Base-by-base conservation (phyloP, 2,113 vertebrate genomes). In the Triplophysa dalaica region DNA sequence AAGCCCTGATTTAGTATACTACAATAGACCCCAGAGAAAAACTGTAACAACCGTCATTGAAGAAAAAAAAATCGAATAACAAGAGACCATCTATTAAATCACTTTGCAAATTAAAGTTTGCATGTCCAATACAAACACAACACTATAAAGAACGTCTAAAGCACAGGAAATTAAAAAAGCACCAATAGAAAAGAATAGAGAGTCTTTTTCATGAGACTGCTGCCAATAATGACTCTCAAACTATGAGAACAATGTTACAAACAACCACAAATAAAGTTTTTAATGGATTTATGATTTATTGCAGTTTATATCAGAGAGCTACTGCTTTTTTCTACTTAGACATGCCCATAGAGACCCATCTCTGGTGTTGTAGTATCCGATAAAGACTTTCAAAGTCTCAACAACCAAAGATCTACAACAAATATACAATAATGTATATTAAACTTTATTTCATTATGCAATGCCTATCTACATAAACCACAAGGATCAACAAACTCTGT, bases 111-210 rank as follows among this genome's bases (percentile, higher is more conserved):
- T 52, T 24, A 41, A 61, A 69, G 45, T 26, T 17, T 58, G 50
- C 8, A 45, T 33, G 21, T 33, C 33, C 12, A 66, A 58, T 19
- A 48, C 41, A 63, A 79, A 63, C 69, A 29, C 29, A 4, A 29
- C 29, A 41, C 63, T 19, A 21, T 65, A 70, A 72, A 67, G 50
- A 65, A 43, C 14, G 29, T 78, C 29, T 65, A 79, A 77, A 21
- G 8, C 66, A 65, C 85, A 82, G 72, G 80, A 82, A 84, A 84
- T 82, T 84, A 56, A 82, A 80, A 62, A 70, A 19, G 67, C 48
- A 76, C 48, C 21, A 75, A 14, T 4, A 60, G 63, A 65, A 38
- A 22, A 60, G 19, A 8, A 16, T 11, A 73, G 33, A 9, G 26
- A 54, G 33, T 41, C 21, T 63, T 8, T 62, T 73, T 74, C 33